phyloP scores from a whole-genome alignment of 2,888 invertebrate genomes.

The Metopia argyrocephala region DNA sequence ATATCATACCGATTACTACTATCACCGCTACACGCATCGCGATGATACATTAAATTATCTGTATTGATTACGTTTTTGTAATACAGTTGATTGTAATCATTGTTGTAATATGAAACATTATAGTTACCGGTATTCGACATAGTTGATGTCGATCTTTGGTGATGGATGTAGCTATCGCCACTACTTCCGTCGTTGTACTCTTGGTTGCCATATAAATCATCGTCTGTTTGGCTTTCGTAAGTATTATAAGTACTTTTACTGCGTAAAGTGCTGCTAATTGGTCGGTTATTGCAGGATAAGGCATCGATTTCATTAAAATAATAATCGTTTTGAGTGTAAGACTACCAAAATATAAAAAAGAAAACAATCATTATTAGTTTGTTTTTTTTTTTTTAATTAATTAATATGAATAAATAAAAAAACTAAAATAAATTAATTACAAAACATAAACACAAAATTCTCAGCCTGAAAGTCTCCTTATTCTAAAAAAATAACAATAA shows the following conservation, averaged over 20 bases:
- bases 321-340: constrained; percentile 73
- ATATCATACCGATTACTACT: constrained; percentile 44
- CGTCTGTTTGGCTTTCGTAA: constrained; percentile 62
- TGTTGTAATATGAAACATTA: constrained; percentile 39
- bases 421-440: no score
- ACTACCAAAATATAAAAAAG: constrained; percentile 67
- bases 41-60: constrained; percentile 57
- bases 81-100: constrained; percentile 46
- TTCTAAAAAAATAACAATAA: no score
- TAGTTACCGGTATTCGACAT: constrained; percentile 43
- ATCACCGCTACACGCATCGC: constrained; percentile 45
- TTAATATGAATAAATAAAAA: no score
- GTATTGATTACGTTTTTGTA: constrained; percentile 54
- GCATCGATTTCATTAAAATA: constrained; percentile 81
- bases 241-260: constrained; percentile 66
- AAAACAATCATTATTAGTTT: background rate
- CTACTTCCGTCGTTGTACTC: constrained; percentile 55
- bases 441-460: no score
- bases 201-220: constrained; percentile 66
- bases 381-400: no score
- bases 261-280: constrained; percentile 79
- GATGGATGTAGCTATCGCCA: constrained; percentile 42
- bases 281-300: constrained; percentile 89
- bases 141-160: constrained; percentile 21
- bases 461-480: no score